Evolutionary conservation across 2,888 invertebrate genomes (phyloP), one percentile per base, ranked within the genome.

Genomic region (Spatulosminthurus flaviceps): DNA sequence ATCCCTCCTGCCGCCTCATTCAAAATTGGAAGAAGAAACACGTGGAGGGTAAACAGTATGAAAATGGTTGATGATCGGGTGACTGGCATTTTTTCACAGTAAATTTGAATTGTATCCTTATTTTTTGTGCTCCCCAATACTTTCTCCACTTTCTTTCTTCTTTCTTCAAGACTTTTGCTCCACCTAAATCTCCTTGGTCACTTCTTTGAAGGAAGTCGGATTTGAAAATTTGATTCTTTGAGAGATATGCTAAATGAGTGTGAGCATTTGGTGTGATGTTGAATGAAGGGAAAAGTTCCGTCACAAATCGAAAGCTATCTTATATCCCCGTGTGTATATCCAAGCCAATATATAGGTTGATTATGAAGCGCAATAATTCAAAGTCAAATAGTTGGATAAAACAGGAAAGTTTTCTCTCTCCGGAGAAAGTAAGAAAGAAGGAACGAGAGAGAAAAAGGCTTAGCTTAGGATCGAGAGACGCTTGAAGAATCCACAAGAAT

Each of bases 1-100:
- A 81, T 34, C 29, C 83, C 81, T 60, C 76, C 79, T 9, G 81
- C 81, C 41, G 61, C 26, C 19, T 11, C 19, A 24, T 43, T 51
- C n/a, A 24, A 21, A 2, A n/a, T 19, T 4, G 67, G n/a, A 28
- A 42, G 51, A 41, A 66, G 28, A 42, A 70, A 13, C 28, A 67
- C 28, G 29, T 67, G 67, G 67, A 67, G 29, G 16, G 26, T 75
- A 61, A 75, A 60, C n/a, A 64, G 41, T 19, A 19, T 19, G 16
- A 13, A n/a, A 11, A 51, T 4, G 2, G 19, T n/a, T 4, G 51
- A 51, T 19, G n/a, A 11, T 13, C n/a, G 5, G 16, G 16, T 1
- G 16, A 51, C 7, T n/a, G 51, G n/a, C 51, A 51, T 51, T 51
- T 51, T 51, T 16, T 16, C 4, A 34, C 4, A 34, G 34, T 51